A percentile compares a stretch with the other conserved stretches of the same genome.
phyloP scores from a whole-genome alignment of 2,113 vertebrate species.

The Anolis sagrei region DNA sequence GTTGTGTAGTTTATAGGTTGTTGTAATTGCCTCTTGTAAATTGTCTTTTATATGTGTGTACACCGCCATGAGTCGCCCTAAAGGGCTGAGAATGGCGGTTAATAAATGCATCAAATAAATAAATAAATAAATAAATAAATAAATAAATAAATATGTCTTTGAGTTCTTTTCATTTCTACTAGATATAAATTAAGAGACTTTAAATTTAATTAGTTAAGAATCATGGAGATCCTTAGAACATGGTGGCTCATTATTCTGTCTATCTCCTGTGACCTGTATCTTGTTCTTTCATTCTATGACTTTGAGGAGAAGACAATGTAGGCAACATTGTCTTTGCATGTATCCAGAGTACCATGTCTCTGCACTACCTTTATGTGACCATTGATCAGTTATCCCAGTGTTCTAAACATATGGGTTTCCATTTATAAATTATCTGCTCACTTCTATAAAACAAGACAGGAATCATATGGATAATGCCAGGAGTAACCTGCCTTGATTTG shows the following conservation, averaged over 20 bases:
- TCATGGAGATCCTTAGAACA: background rate
- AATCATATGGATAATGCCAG: slow-evolving; percentile 4
- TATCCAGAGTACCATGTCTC: background rate
- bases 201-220: background rate
- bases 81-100: too few species aligned
- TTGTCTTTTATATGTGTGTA: too few species aligned
- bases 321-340: background rate
- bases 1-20: too few species aligned
- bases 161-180: too few species aligned
- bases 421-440: slow-evolving; percentile 22
- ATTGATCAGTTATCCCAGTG: slow-evolving; percentile 33
- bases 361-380: background rate
- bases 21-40: too few species aligned
- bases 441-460: slow-evolving; percentile 35
- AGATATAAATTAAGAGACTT: background rate
- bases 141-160: too few species aligned
- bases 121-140: too few species aligned
- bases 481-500: slow-evolving; percentile 41
- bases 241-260: too few species aligned
- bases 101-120: too few species aligned
- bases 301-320: background rate
- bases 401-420: background rate
- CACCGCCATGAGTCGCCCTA: too few species aligned
- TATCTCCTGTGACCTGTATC: background rate
- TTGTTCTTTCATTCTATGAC: background rate